Percentiles rank a stretch among this genome's conserved stretches.
Conservation (phyloP, 2,113 vertebrate species). For the Brachirus orientalis region DNA sequence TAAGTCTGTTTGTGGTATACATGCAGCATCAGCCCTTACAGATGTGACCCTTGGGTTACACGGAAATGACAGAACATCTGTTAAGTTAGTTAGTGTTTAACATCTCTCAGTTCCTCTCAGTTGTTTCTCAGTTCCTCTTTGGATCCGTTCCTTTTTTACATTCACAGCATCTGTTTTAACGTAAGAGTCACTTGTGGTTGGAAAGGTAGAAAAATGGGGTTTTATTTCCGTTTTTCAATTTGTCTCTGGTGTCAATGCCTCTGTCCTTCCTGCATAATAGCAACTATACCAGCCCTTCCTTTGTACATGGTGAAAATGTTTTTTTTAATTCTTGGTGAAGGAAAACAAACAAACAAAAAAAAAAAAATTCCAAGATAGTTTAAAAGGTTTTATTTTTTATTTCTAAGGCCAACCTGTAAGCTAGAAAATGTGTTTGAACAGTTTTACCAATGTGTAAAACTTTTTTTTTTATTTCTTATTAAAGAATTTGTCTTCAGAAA, state of each 20-base stretch:
- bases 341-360: constrained; percentile 6
- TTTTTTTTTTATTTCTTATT: constrained; percentile 81
- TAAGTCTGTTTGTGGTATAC: too few species aligned
- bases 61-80: too few species aligned
- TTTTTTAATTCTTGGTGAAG: constrained; percentile 62
- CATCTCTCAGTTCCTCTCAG: too few species aligned
- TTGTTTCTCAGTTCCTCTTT: too few species aligned
- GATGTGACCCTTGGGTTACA: too few species aligned
- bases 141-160: too few species aligned
- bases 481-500: constrained; percentile 80
- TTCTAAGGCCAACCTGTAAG: constrained; percentile 70
- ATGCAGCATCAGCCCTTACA: too few species aligned
- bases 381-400: constrained; percentile 72
- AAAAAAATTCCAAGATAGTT: constrained; percentile 62
- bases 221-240: too few species aligned
- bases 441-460: constrained; percentile 75
- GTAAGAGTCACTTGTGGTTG: too few species aligned
- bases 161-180: too few species aligned
- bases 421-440: constrained; percentile 71
- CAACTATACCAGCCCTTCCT: constrained; percentile 65
- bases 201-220: too few species aligned
- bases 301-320: constrained; percentile 62
- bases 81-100: too few species aligned
- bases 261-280: constrained; percentile 33
- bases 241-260: constrained; percentile 36